Evolutionary conservation across 2,797 vertebrate genomes (phyloP).

Genomic region (Miichthys miiuy): DNA sequence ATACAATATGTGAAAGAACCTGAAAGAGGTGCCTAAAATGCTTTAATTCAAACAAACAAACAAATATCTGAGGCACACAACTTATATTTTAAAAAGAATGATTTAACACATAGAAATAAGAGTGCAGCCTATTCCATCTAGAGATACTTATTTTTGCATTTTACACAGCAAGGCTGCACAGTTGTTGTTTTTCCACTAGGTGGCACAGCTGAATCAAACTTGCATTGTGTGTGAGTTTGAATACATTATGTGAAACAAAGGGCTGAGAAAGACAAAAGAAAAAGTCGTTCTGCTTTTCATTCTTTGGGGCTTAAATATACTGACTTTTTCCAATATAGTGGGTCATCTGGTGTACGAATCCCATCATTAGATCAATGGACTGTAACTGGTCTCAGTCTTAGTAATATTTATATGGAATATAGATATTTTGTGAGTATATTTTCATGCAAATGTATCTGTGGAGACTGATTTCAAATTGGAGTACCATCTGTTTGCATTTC

Average conservation of each 20-base stretch:
- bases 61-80: not conserved
- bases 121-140: not conserved
- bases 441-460: not conserved
- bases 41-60: not conserved
- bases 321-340: not conserved
- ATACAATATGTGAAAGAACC: not conserved
- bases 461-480: not conserved
- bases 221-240: not conserved
- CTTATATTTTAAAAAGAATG: not conserved
- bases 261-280: not conserved
- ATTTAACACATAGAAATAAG: not conserved
- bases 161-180: not conserved
- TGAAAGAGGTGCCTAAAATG: not conserved
- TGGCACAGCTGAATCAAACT: constrained; percentile 43
- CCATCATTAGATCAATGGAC: not conserved
- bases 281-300: not conserved
- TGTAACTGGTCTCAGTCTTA: not conserved
- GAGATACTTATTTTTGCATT: not conserved
- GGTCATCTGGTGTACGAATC: not conserved
- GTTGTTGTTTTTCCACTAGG: constrained; percentile 56
- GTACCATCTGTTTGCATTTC: not conserved
- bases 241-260: not conserved
- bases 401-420: not conserved
- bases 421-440: not conserved
- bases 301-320: too few relatives aligned